Percentiles rank a stretch among this genome's conserved stretches.
Conservation (phyloP, 2,888 invertebrate genomes). For the Sarcophaga carnaria region DNA sequence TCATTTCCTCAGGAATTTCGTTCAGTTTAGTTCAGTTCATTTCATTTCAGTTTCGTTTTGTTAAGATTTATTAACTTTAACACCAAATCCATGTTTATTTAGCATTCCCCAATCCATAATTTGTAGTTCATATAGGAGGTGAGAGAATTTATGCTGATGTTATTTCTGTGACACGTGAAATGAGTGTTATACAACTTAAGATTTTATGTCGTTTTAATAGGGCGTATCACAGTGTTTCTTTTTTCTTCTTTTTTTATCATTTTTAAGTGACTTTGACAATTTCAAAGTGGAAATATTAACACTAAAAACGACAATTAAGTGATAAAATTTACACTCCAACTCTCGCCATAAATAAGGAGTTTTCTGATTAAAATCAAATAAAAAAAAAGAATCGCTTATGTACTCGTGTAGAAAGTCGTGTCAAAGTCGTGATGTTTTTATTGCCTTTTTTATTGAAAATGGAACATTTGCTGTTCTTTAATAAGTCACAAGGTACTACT, state of each 20-base stretch:
- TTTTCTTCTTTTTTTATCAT: no score
- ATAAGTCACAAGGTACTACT: no score
- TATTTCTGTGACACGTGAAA: constrained; percentile 33
- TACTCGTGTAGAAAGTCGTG: no score
- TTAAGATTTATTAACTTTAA: neutral
- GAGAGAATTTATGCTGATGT: constrained; percentile 26
- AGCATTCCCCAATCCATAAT: constrained; percentile 2
- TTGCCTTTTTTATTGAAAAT: no score
- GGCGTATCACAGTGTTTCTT: neutral
- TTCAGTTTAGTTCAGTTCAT: neutral
- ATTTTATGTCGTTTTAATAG: neutral
- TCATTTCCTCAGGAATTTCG: no score
- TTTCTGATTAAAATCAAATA: no score
- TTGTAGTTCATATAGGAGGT: neutral
- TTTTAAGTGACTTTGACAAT: neutral
- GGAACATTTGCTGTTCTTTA: no score
- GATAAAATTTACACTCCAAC: neutral
- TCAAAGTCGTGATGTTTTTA: no score
- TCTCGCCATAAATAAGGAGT: no score
- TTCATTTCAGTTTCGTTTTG: neutral
- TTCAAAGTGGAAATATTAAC: neutral
- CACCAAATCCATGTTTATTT: constrained; percentile 32
- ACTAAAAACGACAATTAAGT: neutral
- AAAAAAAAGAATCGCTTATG: no score
- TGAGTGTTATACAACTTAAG: neutral